Evolutionary conservation across 2,888 invertebrate species (phyloP).

Genomic region (Prostheceraeus crozeri): DNA sequence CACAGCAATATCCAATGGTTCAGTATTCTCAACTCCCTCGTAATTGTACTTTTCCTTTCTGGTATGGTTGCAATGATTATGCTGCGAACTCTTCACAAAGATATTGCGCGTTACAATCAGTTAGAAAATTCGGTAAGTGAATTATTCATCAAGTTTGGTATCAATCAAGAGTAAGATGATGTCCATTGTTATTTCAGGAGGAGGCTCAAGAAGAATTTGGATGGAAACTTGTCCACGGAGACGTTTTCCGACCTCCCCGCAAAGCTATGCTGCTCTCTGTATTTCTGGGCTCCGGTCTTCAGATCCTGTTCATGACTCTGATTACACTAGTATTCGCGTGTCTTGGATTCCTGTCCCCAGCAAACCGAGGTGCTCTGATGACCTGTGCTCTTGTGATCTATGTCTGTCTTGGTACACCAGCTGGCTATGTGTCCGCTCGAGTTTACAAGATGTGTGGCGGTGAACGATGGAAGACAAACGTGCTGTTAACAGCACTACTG

Average conservation of each 20-base stretch:
- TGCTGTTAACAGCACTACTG: constrained; percentile 85
- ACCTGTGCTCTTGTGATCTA: constrained; percentile 88
- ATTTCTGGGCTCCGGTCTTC: constrained; percentile 87
- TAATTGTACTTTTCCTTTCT: constrained; percentile 88
- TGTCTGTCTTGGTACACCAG: constrained; percentile 90
- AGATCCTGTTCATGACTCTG: constrained; percentile 89
- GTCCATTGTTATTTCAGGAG: too few species aligned
- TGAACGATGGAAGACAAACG: constrained; percentile 95
- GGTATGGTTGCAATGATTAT: constrained; percentile 99
- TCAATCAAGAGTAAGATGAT: too few species aligned
- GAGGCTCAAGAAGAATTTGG: constrained; percentile 74
- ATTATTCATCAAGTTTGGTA: not conserved
- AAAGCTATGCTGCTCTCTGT: constrained; percentile 93
- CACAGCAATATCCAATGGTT: constrained; percentile 99
- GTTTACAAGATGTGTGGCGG: constrained; percentile 97
- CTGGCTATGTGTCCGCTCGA: constrained; percentile 90
- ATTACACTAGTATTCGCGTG: constrained; percentile 97
- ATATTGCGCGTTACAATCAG: constrained; percentile 96
- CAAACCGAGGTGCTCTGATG: constrained; percentile 95
- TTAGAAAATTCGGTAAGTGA: constrained; percentile 60
- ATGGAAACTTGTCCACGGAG: constrained; percentile 66
- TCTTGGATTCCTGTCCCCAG: constrained; percentile 92
- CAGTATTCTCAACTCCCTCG: constrained; percentile 86
- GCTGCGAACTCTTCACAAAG: constrained; percentile 87
- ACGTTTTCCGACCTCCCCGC: constrained; percentile 65